Percentiles rank a stretch among this genome's conserved stretches.
These are phyloP conservation scores for Limanda limanda DNA, from an alignment of 2,113 vertebrate genomes.

Conservation along the genomic window DNA sequence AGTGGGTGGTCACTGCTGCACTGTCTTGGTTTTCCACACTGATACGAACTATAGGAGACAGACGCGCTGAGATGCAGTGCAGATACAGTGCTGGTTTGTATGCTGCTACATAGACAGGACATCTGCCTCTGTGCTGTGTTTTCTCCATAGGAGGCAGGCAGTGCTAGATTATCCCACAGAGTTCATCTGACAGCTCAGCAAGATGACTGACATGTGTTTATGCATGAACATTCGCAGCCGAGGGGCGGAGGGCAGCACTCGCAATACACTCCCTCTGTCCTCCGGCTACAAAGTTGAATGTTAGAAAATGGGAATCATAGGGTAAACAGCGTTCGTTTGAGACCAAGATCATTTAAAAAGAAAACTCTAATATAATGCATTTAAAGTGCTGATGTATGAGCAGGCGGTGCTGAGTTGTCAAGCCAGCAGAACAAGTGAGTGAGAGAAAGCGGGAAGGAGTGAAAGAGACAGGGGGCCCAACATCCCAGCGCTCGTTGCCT, in stretches of 20 bases:
- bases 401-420: conserved; percentile 33
- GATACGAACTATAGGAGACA: conserved; percentile 44
- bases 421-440: conserved; percentile 33
- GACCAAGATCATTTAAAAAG: background rate
- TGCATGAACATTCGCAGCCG: conserved; percentile 26
- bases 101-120: conserved; percentile 42
- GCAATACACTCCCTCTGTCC: background rate
- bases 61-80: conserved; percentile 24
- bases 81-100: conserved; percentile 11
- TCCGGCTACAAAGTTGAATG: background rate
- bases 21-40: conserved; percentile 13
- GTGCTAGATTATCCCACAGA: conserved; percentile 60
- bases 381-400: background rate
- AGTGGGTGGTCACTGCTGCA: too few relatives aligned
- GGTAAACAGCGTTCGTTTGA: background rate
- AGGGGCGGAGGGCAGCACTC: conserved; percentile 8
- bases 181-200: conserved; percentile 60
- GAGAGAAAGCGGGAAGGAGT: conserved; percentile 8
- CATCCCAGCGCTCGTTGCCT: conserved; percentile 76
- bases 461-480: conserved; percentile 45
- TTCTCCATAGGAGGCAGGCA: conserved; percentile 54
- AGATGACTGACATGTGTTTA: conserved; percentile 53
- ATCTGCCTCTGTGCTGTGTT: conserved; percentile 54
- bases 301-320: background rate
- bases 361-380: background rate